Conservation (phyloP, 2,888 invertebrate genomes). For the Tipula helvola region DNA sequence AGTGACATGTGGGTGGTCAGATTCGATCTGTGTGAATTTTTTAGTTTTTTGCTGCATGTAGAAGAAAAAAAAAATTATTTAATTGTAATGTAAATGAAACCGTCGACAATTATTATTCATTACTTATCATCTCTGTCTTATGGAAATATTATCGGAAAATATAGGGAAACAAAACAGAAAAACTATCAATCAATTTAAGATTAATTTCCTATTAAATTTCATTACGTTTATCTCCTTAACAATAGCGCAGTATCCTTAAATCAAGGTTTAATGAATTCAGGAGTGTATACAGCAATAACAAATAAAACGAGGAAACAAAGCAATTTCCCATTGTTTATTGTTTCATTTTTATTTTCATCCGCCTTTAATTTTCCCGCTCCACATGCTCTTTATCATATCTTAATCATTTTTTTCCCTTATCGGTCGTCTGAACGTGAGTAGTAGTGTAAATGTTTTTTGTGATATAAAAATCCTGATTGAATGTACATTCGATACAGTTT, state of each 20-base stretch:
- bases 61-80: too few species aligned
- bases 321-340: not conserved
- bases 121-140: not conserved
- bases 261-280: not conserved
- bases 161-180: not conserved
- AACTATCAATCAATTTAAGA: slow-evolving; percentile 4
- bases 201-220: not conserved
- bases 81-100: not conserved
- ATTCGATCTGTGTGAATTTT: too few species aligned
- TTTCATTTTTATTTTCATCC: not conserved
- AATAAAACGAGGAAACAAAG: not conserved
- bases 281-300: not conserved
- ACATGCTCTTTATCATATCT: not conserved
- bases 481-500: not conserved
- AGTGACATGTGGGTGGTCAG: not conserved
- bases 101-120: not conserved
- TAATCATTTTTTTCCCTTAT: not conserved
- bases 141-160: not conserved
- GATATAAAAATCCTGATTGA: not conserved
- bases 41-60: too few species aligned
- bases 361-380: not conserved
- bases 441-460: not conserved
- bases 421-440: not conserved
- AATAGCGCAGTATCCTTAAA: not conserved
- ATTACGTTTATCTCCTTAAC: not conserved